Evolutionary conservation across 2,888 invertebrate genomes (phyloP).

Genomic region (Temnothorax unifasciatus): DNA sequence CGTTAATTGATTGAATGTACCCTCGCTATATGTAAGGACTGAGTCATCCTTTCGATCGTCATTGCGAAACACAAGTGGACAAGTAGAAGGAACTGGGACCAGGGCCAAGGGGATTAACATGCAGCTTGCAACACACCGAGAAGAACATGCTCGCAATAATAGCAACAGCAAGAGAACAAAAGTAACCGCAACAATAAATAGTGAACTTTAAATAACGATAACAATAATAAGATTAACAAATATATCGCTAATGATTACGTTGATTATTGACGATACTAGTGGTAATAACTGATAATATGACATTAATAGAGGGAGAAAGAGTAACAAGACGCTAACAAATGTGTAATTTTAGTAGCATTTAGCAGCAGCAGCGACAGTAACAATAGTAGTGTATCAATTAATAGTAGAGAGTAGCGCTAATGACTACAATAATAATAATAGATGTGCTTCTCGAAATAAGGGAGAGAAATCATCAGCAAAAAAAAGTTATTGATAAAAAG

Average conservation of each 20-base stretch:
- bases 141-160: constrained; percentile 37
- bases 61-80: constrained; percentile 43
- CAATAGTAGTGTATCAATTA: constrained; percentile 23
- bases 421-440: constrained; percentile 40
- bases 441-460: constrained; percentile 42
- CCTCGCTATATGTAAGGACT: constrained; percentile 20
- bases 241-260: constrained; percentile 33
- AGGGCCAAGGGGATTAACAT: constrained; percentile 45
- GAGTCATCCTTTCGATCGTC: constrained; percentile 23
- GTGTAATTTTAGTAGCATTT: constrained; percentile 41
- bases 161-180: constrained; percentile 25
- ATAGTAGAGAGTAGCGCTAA: constrained; percentile 31
- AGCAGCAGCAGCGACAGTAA: neutral
- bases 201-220: constrained; percentile 37
- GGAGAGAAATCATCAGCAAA: constrained; percentile 21
- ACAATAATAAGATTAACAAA: constrained; percentile 46
- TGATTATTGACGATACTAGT: constrained; percentile 32
- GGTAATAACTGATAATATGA: constrained; percentile 17
- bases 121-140: constrained; percentile 21
- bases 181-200: constrained; percentile 51
- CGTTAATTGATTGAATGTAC: constrained; percentile 26
- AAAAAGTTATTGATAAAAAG: constrained; percentile 9
- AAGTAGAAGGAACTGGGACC: constrained; percentile 54
- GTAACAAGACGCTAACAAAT: constrained; percentile 17
- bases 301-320: constrained; percentile 1